Evolutionary conservation across 1,140 invertebrate species (phyloP), one percentile per base, ranked within the genome.

Genomic region (Nymphalis io): DNA sequence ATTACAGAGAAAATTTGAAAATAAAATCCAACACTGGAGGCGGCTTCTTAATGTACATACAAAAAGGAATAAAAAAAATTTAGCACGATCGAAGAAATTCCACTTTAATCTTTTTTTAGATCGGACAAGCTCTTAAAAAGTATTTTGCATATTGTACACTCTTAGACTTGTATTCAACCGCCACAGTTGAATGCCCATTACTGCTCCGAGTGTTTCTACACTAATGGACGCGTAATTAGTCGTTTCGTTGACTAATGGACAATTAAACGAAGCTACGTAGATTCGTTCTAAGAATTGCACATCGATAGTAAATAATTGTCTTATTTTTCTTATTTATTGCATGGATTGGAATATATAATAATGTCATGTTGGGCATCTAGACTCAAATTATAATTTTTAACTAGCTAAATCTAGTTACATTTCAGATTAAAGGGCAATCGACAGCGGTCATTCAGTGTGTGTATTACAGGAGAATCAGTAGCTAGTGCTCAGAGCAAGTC

Each of bases 191-290:
- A 46, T 46, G 46, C 16, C 40, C 15, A 60, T 62, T 72, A 58
- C 42, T 11, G 6, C 40, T 44, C 65, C 70, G 79, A 72, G 44
- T 81, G 60, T 79, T 72, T 72, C 15, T 62, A 72, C 46, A 58
- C 76, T 89, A 89, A 89, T 89, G 83, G 85, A 84, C 76, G 77
- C 75, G 81, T 89, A 89, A 89, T 87, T 89, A 84, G 82, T 80
- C 79, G 81, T 83, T 79, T 88, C 79, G 83, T 79, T 82, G 80
- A 82, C 84, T 89, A 89, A 89, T 89, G 84, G 87, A 87, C 84
- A 85, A 89, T 89, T 89, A 89, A 80, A 82, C 75, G 79, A 77
- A 82, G 73, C 80, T 82, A 82, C 84, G 80, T 81, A 84, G 78
- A 83, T 81, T 81, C 75, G 70, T 71, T 70, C 72, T 72, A 72